phyloP scores from a whole-genome alignment of 2,888 invertebrate genomes.

The Nebria brevicollis region DNA sequence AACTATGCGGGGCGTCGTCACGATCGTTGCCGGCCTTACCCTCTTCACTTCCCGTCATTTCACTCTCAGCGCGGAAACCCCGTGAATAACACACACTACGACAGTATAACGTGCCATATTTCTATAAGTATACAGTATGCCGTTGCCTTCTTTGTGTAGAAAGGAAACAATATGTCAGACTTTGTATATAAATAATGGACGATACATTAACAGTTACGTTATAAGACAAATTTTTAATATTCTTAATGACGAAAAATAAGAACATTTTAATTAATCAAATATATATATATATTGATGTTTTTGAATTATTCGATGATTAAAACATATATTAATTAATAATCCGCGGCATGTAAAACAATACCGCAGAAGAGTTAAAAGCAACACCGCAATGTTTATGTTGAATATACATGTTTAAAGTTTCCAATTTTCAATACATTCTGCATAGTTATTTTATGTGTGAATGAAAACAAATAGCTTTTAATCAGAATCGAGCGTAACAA shows the following conservation, averaged over 20 bases:
- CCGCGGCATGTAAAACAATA: not conserved
- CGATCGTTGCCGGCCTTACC: conserved; percentile 38
- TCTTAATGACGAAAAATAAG: not conserved
- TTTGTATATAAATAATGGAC: not conserved
- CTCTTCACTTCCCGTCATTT: not conserved
- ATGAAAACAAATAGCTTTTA: conserved; percentile 2
- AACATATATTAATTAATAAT: no score
- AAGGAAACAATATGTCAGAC: not conserved
- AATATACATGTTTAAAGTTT: not conserved
- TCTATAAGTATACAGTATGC: no score
- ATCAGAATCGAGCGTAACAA: not conserved
- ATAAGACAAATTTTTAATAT: not conserved
- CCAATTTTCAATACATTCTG: not conserved
- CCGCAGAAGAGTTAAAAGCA: not conserved
- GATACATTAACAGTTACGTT: not conserved
- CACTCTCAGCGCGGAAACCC: not conserved
- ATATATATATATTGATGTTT: no score
- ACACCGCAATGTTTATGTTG: not conserved
- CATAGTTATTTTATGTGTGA: not conserved
- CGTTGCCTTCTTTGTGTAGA: not conserved
- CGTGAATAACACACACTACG: conserved; percentile 8
- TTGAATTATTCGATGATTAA: no score
- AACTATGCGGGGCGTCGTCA: conserved; percentile 39
- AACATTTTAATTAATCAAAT: not conserved
- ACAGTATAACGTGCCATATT: not conserved